Evolutionary conservation across 2,113 vertebrate genomes (phyloP).

Genomic region (Zingel zingel): DNA sequence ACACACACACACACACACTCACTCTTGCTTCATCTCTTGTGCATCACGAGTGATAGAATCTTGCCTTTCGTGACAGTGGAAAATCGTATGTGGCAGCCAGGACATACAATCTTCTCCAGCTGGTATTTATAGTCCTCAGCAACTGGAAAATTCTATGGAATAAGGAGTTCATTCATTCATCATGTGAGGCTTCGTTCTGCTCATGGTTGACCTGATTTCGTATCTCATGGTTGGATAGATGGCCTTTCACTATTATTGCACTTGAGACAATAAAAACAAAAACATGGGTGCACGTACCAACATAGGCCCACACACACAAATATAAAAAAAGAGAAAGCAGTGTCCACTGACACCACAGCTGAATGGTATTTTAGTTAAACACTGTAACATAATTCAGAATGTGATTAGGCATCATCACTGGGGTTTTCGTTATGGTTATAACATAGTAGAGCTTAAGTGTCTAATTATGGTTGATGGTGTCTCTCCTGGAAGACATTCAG

Average conservation of each 20-base stretch:
- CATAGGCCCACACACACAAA: neutral
- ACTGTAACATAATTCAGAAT: neutral
- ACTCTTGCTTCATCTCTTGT: constrained; percentile 36
- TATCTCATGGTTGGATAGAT: constrained; percentile 54
- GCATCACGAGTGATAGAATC: constrained; percentile 71
- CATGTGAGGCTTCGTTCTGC: constrained; percentile 68
- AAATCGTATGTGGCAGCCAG: constrained; percentile 69
- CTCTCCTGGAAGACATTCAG: neutral
- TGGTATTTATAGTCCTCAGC: constrained; percentile 77
- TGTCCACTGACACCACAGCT: neutral
- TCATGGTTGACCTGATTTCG: constrained; percentile 73
- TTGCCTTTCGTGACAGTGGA: constrained; percentile 71
- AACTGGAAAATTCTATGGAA: constrained; percentile 75
- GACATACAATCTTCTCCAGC: constrained; percentile 70
- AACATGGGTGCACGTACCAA: constrained; percentile 1
- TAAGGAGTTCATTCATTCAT: constrained; percentile 78
- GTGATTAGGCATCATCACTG: neutral
- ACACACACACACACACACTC: constrained; percentile 10
- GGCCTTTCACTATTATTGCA: constrained; percentile 32
- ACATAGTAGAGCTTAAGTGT: neutral
- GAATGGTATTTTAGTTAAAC: neutral
- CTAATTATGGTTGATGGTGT: neutral
- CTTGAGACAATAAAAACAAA: constrained; percentile 31
- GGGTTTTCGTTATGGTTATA: neutral
- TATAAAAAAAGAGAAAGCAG: neutral